These are phyloP conservation scores for Drosophila parvula DNA, from an alignment of 1,140 invertebrate species.

Conservation along the genomic window DNA sequence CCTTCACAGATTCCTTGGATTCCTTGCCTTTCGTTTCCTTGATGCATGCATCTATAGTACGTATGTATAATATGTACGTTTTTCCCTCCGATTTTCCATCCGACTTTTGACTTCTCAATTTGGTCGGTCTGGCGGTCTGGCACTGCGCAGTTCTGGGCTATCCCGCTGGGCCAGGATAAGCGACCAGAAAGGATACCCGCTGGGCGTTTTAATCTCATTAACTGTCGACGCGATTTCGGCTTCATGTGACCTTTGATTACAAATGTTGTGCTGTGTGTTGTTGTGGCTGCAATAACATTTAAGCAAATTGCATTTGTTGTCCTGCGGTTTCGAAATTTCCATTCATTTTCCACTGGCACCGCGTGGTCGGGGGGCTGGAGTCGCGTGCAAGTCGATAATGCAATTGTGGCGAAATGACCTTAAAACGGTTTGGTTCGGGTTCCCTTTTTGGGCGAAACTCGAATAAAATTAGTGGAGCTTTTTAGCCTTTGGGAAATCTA, in stretches of 20 bases:
- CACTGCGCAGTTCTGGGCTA: constrained; percentile 47
- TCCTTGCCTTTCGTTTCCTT: constrained; percentile 11
- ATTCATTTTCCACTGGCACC: not conserved
- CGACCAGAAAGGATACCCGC: constrained; percentile 55
- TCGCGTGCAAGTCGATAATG: constrained; percentile 29
- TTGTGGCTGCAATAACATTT: constrained; percentile 58
- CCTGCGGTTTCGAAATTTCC: constrained; percentile 42
- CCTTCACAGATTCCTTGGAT: constrained; percentile 14
- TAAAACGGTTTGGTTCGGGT: not conserved
- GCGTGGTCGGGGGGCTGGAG: not conserved
- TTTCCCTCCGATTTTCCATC: not conserved
- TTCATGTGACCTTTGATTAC: constrained; percentile 42
- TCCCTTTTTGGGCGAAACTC: not conserved
- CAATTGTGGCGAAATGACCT: not conserved
- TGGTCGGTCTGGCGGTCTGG: constrained; percentile 1
- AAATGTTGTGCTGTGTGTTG: constrained; percentile 41
- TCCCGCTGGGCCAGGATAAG: constrained; percentile 57
- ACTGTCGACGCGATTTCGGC: constrained; percentile 59
- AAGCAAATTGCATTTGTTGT: constrained; percentile 61
- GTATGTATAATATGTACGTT: not conserved
- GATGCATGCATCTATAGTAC: not conserved
- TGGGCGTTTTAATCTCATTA: constrained; percentile 80
- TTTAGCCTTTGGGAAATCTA: not conserved
- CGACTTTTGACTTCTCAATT: constrained; percentile 31
- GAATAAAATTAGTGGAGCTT: not conserved